Percentiles rank a stretch among this genome's conserved stretches.
Evolutionary conservation across 2,113 vertebrate species (phyloP).

Genomic region (Mixornis gularis): DNA sequence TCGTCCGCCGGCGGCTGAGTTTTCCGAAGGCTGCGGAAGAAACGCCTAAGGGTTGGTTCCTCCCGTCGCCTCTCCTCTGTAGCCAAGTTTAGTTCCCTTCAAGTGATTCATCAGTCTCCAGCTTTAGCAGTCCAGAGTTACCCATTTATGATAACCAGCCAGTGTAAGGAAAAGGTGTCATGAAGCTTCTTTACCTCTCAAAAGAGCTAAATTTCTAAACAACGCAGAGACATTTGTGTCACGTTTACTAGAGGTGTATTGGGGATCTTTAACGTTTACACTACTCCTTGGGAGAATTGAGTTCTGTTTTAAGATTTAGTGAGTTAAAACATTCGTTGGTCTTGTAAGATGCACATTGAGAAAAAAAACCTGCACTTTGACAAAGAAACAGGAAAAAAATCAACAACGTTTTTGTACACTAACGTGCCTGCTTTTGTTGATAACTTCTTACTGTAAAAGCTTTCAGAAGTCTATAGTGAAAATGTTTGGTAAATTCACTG

Average conservation of each 20-base stretch:
- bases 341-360: slow-evolving; percentile 53
- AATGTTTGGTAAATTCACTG: slow-evolving; percentile 76
- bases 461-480: slow-evolving; percentile 73
- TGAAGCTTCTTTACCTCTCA: slow-evolving; percentile 61
- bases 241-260: slow-evolving; percentile 58
- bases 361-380: slow-evolving; percentile 50
- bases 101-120: slow-evolving; percentile 60
- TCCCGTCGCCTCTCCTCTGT: slow-evolving; percentile 22
- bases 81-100: slow-evolving; percentile 50
- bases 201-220: slow-evolving; percentile 56
- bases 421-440: slow-evolving; percentile 79
- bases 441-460: slow-evolving; percentile 80
- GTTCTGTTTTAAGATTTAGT: slow-evolving; percentile 60
- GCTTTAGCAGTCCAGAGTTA: slow-evolving; percentile 66
- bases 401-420: slow-evolving; percentile 70
- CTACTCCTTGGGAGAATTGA: slow-evolving; percentile 62
- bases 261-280: slow-evolving; percentile 68
- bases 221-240: slow-evolving; percentile 52
- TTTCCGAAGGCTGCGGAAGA: slow-evolving; percentile 52
- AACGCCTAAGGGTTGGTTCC: slow-evolving; percentile 52
- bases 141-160: slow-evolving; percentile 60
- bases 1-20: slow-evolving; percentile 40
- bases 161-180: slow-evolving; percentile 58
- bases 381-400: slow-evolving; percentile 54
- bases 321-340: slow-evolving; percentile 60